Conservation (phyloP, 2,113 vertebrate species). For the Mustela nigripes region DNA sequence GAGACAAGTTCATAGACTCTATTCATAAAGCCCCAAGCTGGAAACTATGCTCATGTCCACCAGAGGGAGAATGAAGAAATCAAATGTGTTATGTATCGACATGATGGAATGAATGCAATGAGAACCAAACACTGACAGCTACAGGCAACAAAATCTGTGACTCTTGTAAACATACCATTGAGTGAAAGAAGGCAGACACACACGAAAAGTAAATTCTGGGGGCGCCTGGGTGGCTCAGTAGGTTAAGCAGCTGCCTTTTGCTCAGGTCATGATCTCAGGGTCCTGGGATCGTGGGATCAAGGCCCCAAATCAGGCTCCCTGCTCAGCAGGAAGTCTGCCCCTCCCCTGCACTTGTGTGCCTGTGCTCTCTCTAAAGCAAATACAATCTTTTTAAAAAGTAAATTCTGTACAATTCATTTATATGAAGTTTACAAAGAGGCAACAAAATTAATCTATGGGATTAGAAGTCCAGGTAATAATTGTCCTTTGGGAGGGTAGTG, state of each 20-base stretch:
- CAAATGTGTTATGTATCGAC: background rate
- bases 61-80: background rate
- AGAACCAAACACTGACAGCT: background rate
- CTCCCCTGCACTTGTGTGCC: background rate
- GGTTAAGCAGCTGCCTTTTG: background rate
- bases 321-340: background rate
- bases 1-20: background rate
- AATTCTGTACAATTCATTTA: background rate
- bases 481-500: background rate
- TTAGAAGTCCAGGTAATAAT: slow-evolving; percentile 37
- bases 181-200: background rate
- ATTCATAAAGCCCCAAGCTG: background rate
- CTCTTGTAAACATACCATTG: background rate
- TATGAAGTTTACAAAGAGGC: background rate
- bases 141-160: background rate
- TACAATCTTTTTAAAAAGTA: background rate
- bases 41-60: slow-evolving; percentile 20
- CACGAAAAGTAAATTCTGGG: background rate
- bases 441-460: background rate
- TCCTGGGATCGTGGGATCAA: background rate
- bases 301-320: background rate
- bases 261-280: background rate
- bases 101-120: background rate
- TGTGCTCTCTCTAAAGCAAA: background rate
- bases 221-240: background rate